A percentile compares a stretch with the other conserved stretches of the same genome.
Evolutionary conservation across 1,140 invertebrate genomes (phyloP).

Genomic region (Ridgeia piscesae): DNA sequence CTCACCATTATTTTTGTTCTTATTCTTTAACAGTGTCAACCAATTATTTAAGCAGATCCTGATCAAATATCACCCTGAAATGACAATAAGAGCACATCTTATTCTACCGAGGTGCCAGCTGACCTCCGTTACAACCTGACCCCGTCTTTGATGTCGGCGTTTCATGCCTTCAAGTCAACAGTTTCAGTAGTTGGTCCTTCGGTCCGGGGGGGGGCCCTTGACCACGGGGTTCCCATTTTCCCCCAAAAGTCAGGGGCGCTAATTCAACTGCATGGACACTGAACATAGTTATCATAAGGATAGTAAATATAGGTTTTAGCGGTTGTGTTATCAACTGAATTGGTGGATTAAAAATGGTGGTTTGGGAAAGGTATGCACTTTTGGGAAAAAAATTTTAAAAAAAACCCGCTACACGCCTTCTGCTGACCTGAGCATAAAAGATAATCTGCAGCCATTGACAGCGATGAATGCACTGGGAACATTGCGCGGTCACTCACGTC

Average conservation of each 20-base stretch:
- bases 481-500: too few species aligned
- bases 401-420: too few species aligned
- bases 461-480: too few species aligned
- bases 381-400: too few species aligned
- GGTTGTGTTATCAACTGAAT: background rate
- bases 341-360: background rate
- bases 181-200: background rate
- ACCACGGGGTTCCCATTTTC: background rate
- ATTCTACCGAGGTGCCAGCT: background rate
- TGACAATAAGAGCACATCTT: background rate
- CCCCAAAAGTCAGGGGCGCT: background rate
- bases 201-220: too few species aligned
- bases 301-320: too few species aligned
- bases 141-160: background rate
- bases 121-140: background rate
- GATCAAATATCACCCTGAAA: background rate
- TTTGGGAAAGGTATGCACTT: background rate
- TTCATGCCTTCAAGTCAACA: background rate
- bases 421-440: background rate
- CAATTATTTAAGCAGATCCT: background rate
- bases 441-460: background rate
- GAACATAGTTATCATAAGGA: too few species aligned
- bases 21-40: background rate
- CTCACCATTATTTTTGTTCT: background rate
- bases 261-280: background rate